Percentiles rank a stretch among this genome's conserved stretches.
phyloP scores from a whole-genome alignment of 2,113 vertebrate genomes.

The Micromys minutus region DNA sequence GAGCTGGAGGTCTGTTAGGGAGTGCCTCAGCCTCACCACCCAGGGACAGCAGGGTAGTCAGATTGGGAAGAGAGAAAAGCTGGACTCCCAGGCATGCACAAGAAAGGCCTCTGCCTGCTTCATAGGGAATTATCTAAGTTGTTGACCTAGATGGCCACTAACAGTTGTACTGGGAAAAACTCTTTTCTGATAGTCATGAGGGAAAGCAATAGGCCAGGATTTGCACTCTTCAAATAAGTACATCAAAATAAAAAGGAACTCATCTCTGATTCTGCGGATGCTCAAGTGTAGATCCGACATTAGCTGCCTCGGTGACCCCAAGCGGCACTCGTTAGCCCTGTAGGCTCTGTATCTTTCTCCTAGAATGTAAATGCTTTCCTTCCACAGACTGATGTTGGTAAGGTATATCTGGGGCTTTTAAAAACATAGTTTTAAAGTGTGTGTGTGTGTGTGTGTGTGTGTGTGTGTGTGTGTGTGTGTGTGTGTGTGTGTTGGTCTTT shows the following conservation, averaged over 20 bases:
- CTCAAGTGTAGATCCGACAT: accelerated
- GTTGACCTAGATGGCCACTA: neutral
- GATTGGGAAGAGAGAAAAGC: neutral
- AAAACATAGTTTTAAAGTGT: neutral
- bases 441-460: neutral
- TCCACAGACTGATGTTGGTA: neutral
- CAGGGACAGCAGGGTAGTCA: neutral
- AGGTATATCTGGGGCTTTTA: neutral
- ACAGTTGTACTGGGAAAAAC: neutral
- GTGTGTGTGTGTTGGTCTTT: neutral
- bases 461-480: neutral
- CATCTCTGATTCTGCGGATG: neutral
- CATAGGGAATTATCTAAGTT: neutral
- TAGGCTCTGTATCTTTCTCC: neutral
- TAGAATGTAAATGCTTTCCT: neutral
- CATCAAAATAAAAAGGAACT: neutral
- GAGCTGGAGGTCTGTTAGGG: neutral
- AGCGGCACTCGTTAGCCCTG: no score
- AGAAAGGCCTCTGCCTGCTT: neutral
- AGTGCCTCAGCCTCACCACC: no score
- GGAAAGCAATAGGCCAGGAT: neutral
- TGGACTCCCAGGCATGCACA: neutral
- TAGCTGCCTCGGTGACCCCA: no score
- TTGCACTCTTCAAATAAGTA: neutral
- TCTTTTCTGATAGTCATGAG: neutral